These are phyloP conservation scores for Andrena hattorfiana DNA, from an alignment of 2,888 invertebrate genomes.

Conservation along the genomic window DNA sequence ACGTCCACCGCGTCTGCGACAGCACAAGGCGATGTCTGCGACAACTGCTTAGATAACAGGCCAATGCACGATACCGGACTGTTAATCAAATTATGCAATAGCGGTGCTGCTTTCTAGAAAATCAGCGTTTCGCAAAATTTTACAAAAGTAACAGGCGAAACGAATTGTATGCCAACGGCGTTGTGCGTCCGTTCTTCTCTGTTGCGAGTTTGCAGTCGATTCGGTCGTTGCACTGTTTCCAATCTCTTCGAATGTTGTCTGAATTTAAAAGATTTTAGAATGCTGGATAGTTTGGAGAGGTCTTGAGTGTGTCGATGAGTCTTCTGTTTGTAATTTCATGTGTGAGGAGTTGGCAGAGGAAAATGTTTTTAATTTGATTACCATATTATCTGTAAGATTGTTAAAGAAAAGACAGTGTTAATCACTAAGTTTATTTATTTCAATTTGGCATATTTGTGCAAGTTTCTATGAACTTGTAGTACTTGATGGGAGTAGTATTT, in stretches of 20 bases:
- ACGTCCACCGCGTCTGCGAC: conserved; percentile 22
- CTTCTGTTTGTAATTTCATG: too few species aligned
- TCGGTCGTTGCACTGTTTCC: too few species aligned
- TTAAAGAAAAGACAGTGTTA: not conserved
- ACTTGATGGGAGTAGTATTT: too few species aligned
- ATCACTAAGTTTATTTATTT: not conserved
- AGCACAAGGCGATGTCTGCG: conserved; percentile 3
- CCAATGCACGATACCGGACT: not conserved
- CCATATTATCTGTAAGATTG: not conserved
- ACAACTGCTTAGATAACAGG: conserved; percentile 29
- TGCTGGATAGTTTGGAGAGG: too few species aligned
- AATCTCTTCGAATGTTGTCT: too few species aligned
- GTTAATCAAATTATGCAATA: conserved; percentile 15
- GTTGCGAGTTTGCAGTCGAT: too few species aligned
- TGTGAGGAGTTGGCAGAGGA: too few species aligned
- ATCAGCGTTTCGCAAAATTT: not conserved
- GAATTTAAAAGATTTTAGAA: too few species aligned
- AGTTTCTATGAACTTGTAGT: too few species aligned
- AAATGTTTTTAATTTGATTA: too few species aligned
- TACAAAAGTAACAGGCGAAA: not conserved
- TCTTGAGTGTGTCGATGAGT: too few species aligned
- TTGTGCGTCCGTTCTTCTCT: not conserved
- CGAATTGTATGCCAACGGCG: not conserved
- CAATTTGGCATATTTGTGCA: too few species aligned
- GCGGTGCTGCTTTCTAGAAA: not conserved